phyloP scores from a whole-genome alignment of 2,113 vertebrate species.

The Carassius gibelio region DNA sequence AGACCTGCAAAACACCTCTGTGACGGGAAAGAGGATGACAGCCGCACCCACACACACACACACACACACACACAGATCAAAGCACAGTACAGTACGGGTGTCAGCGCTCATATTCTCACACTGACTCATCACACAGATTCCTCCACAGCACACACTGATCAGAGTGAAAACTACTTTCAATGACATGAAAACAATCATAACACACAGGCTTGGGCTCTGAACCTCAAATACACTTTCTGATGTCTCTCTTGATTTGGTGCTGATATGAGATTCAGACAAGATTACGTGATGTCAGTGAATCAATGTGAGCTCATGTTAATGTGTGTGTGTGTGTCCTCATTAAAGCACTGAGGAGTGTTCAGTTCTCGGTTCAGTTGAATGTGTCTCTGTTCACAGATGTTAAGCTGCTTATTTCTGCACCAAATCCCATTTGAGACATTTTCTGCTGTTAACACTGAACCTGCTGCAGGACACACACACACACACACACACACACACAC shows the following conservation, averaged over 20 bases:
- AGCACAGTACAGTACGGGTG: too few species aligned
- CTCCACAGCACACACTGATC: neutral
- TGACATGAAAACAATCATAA: too few species aligned
- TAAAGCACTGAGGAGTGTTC: neutral
- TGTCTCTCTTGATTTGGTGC: neutral
- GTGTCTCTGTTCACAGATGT: constrained; percentile 29
- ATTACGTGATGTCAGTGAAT: neutral
- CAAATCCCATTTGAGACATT: constrained; percentile 60
- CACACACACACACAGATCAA: neutral
- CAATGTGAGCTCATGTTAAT: neutral
- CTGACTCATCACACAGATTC: neutral
- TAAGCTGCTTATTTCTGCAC: constrained; percentile 63
- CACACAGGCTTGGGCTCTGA: too few species aligned
- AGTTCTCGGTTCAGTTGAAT: constrained; percentile 1
- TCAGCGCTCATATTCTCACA: neutral
- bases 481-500: too few species aligned
- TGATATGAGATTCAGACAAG: neutral
- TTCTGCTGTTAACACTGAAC: constrained; percentile 42
- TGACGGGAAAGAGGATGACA: neutral
- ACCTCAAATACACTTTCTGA: neutral
- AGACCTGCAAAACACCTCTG: neutral
- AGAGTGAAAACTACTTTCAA: too few species aligned
- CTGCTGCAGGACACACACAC: neutral
- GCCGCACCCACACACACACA: neutral
- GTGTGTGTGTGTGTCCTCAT: neutral